Conservation (phyloP, 2,888 invertebrate species). For the Mycalesis mineus region DNA sequence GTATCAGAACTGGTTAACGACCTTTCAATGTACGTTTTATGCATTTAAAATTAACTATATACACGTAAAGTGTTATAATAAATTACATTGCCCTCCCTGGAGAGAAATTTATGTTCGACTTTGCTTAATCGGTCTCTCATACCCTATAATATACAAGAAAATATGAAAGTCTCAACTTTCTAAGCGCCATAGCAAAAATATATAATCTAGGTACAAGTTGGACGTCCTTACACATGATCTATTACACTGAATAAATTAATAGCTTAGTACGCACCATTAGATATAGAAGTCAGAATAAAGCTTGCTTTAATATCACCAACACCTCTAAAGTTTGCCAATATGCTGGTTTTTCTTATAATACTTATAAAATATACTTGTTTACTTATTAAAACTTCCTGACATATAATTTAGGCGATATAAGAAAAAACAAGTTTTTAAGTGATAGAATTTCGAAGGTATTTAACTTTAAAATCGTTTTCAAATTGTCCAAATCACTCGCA, state of each 20-base stretch:
- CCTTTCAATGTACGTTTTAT: slow-evolving; percentile 17
- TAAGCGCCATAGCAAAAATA: slow-evolving; percentile 29
- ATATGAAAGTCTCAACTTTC: slow-evolving; percentile 32
- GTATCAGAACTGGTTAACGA: slow-evolving; percentile 26
- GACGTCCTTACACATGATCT: slow-evolving; percentile 7
- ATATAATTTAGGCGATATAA: no score
- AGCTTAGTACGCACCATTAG: background rate
- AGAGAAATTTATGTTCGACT: slow-evolving; percentile 32
- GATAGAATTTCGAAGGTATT: no score
- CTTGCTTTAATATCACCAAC: no score
- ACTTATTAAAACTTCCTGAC: no score
- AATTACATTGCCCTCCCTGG: slow-evolving; percentile 20
- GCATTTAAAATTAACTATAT: slow-evolving; percentile 20
- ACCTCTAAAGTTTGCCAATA: no score
- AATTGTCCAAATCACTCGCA: no score
- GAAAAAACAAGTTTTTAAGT: no score
- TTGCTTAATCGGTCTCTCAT: slow-evolving; percentile 25
- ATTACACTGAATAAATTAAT: background rate
- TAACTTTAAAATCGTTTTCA: no score
- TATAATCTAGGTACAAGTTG: slow-evolving; percentile 27
- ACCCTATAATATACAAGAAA: slow-evolving; percentile 35
- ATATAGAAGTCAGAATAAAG: no score
- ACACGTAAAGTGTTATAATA: slow-evolving; percentile 7
- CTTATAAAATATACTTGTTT: no score
- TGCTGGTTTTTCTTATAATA: no score